Base-by-base conservation (phyloP, 2,888 invertebrate species). In the Melinaea menophilus region DNA sequence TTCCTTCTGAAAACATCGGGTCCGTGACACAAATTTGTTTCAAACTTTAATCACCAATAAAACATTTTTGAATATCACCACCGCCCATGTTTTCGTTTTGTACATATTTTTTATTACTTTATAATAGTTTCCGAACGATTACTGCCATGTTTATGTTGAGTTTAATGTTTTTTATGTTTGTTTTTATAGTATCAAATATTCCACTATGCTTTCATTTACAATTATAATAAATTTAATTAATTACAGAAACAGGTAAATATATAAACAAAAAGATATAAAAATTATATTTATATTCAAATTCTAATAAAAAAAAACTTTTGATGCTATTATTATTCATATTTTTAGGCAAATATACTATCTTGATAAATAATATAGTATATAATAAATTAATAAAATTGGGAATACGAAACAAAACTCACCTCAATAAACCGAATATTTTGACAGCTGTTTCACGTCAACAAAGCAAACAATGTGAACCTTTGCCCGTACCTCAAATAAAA, bases 381-480 rank as follows among this genome's bases (percentile, higher is more conserved):
- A 31, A 22, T 9, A 9, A 22, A 9, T 51, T 51, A 3, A 5
- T 22, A 12, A 37, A 59, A 54, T 31, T 51, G 13, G 31, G 47
- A 47, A 7, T 7, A n/a, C 11, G 9, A 41, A 37, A 37, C 37
- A 61, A 55, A 58, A 57, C 85, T 86, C 77, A 88, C 88, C 88
- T 89, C 82, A 81, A 77, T 79, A 79, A 77, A 79, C 77, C 76
- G 77, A 79, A 76, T 82, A 82, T 86, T 88, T 86, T 86, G 84
- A 88, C 88, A 88, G 86, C 81, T 86, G 84, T 74, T 73, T 69
- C 71, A 75, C 72, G 74, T 82, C 79, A 85, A 85, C 84, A 82
- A 81, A 79, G 80, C 78, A 79, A 82, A 82, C 79, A 80, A 76
- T 74, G 69, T 77, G 78, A 76, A 73, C 74, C 58, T 66, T 62